phyloP scores from a whole-genome alignment of 2,797 vertebrate species.

The Calcarius lapponicus region DNA sequence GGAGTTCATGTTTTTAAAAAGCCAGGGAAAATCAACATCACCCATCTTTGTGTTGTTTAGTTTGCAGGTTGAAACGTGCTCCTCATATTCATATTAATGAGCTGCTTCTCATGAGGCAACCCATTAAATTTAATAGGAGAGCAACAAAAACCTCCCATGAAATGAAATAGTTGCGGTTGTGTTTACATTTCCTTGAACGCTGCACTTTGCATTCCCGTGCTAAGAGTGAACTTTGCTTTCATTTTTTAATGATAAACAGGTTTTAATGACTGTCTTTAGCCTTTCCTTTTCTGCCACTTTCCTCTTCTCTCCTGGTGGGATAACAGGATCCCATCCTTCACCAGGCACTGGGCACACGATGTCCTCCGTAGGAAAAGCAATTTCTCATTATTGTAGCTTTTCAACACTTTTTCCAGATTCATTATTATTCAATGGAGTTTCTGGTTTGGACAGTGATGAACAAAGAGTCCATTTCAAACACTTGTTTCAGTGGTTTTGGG shows the following conservation, averaged over 20 bases:
- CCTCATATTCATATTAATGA: constrained; percentile 64
- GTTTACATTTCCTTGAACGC: constrained; percentile 16
- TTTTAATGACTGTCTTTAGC: neutral
- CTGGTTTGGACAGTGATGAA: neutral
- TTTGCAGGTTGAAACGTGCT: constrained; percentile 26
- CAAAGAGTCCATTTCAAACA: neutral
- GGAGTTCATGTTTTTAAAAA: neutral
- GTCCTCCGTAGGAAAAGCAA: neutral
- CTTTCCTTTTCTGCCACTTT: neutral
- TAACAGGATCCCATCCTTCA: neutral
- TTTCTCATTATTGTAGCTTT: neutral
- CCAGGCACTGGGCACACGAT: accelerated
- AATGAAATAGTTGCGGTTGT: constrained; percentile 40
- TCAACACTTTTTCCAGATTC: neutral
- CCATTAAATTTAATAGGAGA: constrained; percentile 63
- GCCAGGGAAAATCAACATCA: constrained; percentile 20
- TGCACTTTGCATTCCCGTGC: neutral
- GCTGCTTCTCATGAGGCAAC: constrained; percentile 59
- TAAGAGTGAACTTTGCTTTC: neutral
- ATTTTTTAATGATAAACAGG: neutral
- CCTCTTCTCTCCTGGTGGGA: neutral
- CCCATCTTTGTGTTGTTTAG: neutral
- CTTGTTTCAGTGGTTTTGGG: neutral
- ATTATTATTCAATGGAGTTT: neutral
- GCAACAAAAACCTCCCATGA: constrained; percentile 55